Conservation (phyloP, 2,113 vertebrate genomes). For the Hiodon tergisus region DNA sequence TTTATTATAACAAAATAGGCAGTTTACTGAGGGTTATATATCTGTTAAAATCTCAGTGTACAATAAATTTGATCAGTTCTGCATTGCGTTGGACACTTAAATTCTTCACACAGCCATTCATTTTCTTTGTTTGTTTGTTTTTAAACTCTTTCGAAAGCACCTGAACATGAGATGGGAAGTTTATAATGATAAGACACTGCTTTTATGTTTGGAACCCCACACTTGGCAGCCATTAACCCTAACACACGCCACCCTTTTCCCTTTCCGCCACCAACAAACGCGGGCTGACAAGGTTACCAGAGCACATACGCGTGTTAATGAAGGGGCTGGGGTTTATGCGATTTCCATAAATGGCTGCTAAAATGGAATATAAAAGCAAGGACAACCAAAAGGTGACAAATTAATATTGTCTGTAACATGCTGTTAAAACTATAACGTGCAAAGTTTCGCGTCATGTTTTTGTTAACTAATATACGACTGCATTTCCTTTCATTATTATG, state of each 20-base stretch:
- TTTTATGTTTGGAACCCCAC: conserved; percentile 41
- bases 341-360: conserved; percentile 24
- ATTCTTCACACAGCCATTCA: conserved; percentile 46
- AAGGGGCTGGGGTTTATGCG: conserved; percentile 26
- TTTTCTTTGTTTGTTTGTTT: conserved; percentile 39
- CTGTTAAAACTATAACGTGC: conserved; percentile 86
- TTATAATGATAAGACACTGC: conserved; percentile 51
- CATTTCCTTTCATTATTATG: conserved; percentile 71
- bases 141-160: conserved; percentile 53
- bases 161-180: conserved; percentile 51
- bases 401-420: conserved; percentile 80
- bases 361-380: conserved; percentile 42
- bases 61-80: conserved; percentile 71
- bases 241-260: conserved; percentile 11
- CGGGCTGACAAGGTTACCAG: not conserved
- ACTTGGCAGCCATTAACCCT: conserved; percentile 49
- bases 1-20: conserved; percentile 99
- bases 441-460: conserved; percentile 71
- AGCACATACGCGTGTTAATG: conserved; percentile 19
- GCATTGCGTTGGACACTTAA: conserved; percentile 64
- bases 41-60: conserved; percentile 81
- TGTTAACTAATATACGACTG: conserved; percentile 74
- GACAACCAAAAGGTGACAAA: conserved; percentile 47
- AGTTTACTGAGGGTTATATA: conserved; percentile 97
- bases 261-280: conserved; percentile 17